Conservation (phyloP, 2,888 invertebrate genomes). For the Panzeria rudis region DNA sequence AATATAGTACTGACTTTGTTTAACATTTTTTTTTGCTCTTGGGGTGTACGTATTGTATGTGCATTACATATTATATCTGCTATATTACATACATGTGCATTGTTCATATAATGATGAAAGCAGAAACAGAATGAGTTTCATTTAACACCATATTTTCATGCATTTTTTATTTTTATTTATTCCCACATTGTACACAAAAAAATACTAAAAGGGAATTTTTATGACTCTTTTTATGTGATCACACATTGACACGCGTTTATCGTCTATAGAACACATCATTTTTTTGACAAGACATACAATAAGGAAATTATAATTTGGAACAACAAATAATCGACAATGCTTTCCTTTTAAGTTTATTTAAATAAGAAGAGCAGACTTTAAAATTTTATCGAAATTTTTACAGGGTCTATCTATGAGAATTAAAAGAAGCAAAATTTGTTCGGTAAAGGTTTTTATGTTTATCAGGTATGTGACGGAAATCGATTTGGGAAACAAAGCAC, state of each 20-base stretch:
- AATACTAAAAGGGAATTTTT: conserved; percentile 40
- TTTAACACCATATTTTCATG: conserved; percentile 37
- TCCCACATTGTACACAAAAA: conserved; percentile 28
- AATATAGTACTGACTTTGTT: conserved; percentile 9
- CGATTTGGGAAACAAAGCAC: too few species aligned
- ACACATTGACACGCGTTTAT: conserved; percentile 59
- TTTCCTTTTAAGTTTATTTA: conserved; percentile 24
- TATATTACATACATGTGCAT: too few species aligned
- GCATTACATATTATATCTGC: too few species aligned
- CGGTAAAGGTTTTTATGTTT: too few species aligned
- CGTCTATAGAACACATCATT: conserved; percentile 35
- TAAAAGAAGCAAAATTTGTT: too few species aligned
- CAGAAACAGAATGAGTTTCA: conserved; percentile 56
- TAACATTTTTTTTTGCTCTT: conserved; percentile 5
- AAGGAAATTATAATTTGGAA: conserved; percentile 45
- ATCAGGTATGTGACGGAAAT: too few species aligned
- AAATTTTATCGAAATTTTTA: neutral
- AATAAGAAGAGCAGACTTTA: neutral
- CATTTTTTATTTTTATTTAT: conserved; percentile 39
- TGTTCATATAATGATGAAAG: neutral
- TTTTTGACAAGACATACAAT: conserved; percentile 40
- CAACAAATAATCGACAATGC: conserved; percentile 10
- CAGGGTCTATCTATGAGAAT: neutral
- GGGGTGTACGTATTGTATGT: conserved; percentile 19
- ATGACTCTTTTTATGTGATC: conserved; percentile 26